Conservation (phyloP, 1,140 invertebrate genomes). For the Tribolium madens region DNA sequence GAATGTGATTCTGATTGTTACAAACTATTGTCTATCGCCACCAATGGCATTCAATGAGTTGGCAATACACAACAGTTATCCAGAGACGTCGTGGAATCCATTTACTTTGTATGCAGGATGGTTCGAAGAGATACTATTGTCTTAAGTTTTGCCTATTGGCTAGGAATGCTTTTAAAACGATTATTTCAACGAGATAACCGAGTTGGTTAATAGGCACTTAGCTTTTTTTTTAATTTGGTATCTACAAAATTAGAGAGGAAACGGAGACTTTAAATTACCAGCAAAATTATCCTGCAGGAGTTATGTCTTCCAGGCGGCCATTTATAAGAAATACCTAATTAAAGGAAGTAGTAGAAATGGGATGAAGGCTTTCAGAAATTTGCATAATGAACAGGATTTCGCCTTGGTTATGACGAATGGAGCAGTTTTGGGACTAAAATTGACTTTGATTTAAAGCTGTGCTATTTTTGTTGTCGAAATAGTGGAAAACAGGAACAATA, state of each 20-base stretch:
- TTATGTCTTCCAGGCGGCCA: background rate
- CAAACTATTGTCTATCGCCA: constrained; percentile 3
- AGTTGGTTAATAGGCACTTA: too few species aligned
- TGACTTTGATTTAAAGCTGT: background rate
- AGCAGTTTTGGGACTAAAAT: background rate
- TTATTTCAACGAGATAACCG: background rate
- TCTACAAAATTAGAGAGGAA: too few species aligned
- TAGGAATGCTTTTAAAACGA: constrained; percentile 7
- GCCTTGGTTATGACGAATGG: background rate
- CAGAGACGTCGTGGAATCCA: constrained; percentile 1
- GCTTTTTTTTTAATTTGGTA: too few species aligned
- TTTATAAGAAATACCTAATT: background rate
- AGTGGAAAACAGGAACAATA: background rate
- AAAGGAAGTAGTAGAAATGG: background rate
- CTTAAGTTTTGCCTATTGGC: constrained; percentile 1
- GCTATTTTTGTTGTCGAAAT: background rate
- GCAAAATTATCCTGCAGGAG: background rate
- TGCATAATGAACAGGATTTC: background rate
- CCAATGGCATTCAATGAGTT: constrained; percentile 9
- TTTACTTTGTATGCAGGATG: background rate
- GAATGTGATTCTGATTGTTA: constrained; percentile 15
- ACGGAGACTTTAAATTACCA: background rate
- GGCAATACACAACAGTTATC: constrained; percentile 13
- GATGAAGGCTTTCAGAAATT: background rate
- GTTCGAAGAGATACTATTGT: constrained; percentile 1